Base-by-base conservation (phyloP, 2,797 vertebrate species). In the Prunella strophiata region DNA sequence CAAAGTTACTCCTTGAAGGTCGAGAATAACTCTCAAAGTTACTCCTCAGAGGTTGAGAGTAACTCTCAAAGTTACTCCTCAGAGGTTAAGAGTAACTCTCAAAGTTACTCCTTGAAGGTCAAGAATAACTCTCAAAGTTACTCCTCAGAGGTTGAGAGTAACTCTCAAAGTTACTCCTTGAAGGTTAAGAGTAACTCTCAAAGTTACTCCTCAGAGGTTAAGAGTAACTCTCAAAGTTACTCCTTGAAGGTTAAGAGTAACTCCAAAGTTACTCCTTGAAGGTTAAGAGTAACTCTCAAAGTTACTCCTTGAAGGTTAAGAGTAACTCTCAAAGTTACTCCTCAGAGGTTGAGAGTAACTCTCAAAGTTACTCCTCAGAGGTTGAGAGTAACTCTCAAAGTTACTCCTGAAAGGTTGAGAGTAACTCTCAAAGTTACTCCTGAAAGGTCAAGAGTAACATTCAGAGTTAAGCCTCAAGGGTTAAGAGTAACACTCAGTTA, bases 311-410 rank as follows among this genome's bases (percentile, higher is more conserved):
- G 2, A 16, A 5, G 27, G 27, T 0, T 1, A 0, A 25, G 16
- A 48, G 27, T 59, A 25, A 6, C 5, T 19, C 2, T 4, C 7
- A 23, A 14, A 77, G 10, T 34, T 30, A 45, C 13, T 38, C 3
- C 16, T 20, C 0, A 1, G 30, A 45, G 40, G 3, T 2, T 1
- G 0, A 36, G 20, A 45, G 50, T 6, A 65, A 5, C 32, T 3
- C 2, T 8, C 42, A 13, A 8, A 27, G 11, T 58, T n/a, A 22
- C 11, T 27, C 2, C 13, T 16, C 0, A 1, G 7, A 5, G 3
- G 12, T 5, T 0, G 0, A 19, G 26, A 26, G 26, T 13, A 45
- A 7, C 13, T 12, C 2, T 3, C 9, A 19, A 13, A 32, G 3
- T 75, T 26, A n/a, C 29, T 21, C 22, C 29, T 40, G 0, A 2